Conservation (phyloP, 2,797 vertebrate genomes). For the Caiman crocodilus region DNA sequence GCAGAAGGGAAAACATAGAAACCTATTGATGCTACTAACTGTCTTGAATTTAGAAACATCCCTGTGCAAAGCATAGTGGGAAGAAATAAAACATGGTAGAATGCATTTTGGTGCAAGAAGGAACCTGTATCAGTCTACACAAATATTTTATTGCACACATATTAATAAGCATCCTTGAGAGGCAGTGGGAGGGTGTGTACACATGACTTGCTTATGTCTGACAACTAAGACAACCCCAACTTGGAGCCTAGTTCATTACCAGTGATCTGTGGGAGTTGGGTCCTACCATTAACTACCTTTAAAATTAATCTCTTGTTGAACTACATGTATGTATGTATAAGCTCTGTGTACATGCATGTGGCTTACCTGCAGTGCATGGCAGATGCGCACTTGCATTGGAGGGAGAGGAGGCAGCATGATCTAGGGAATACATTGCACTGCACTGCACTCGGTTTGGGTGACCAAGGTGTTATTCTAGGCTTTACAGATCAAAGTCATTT, state of each 20-base stretch:
- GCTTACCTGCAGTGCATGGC: too few species aligned
- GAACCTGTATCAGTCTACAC: neutral
- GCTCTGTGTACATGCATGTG: neutral
- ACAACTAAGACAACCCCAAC: neutral
- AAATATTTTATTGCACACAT: neutral
- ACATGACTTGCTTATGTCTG: neutral
- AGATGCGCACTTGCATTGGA: neutral
- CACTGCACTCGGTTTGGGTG: neutral
- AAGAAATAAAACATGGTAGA: neutral
- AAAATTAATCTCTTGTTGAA: neutral
- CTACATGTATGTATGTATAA: neutral
- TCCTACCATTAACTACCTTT: neutral
- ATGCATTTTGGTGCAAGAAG: neutral
- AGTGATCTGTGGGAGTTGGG: neutral
- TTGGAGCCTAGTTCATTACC: rapidly evolving
- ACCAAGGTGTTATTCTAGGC: neutral
- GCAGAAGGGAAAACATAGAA: constrained; percentile 28
- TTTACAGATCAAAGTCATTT: neutral
- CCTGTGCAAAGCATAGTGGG: neutral
- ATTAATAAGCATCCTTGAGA: neutral
- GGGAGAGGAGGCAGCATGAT: neutral
- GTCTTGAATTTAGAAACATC: neutral
- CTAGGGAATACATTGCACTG: too few species aligned
- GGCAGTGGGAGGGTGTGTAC: rapidly evolving
- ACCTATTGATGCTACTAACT: neutral